Evolutionary conservation across 2,888 invertebrate species (phyloP).

Genomic region (Frankliniella fusca): DNA sequence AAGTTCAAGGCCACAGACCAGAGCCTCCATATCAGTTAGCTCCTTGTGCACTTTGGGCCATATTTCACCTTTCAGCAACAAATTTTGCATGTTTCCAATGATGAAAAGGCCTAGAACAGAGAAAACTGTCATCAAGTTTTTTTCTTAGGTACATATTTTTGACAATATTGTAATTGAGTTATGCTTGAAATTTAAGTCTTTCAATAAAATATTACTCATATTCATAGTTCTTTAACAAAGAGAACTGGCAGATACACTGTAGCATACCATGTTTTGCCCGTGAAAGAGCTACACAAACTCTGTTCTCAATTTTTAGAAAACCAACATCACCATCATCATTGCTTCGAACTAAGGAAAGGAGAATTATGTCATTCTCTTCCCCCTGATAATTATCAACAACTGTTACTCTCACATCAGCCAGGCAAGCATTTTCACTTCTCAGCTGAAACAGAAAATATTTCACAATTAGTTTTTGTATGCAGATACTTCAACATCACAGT

Average conservation of each 20-base stretch:
- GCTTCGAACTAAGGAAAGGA: constrained; percentile 74
- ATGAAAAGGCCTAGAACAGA: constrained; percentile 59
- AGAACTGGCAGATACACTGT: constrained; percentile 36
- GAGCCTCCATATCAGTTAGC: constrained; percentile 51
- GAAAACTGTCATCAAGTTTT: background rate
- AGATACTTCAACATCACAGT: background rate
- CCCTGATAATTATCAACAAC: constrained; percentile 79
- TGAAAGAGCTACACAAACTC: constrained; percentile 74
- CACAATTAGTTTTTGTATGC: background rate
- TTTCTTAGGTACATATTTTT: too few species aligned
- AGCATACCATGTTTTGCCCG: constrained; percentile 58
- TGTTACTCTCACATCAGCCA: constrained; percentile 56
- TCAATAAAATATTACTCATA: too few species aligned
- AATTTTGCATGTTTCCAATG: constrained; percentile 64
- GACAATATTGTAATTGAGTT: too few species aligned
- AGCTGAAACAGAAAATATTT: constrained; percentile 39
- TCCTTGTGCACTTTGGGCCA: constrained; percentile 57
- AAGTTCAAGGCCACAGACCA: constrained; percentile 41
- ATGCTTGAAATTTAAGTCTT: too few species aligned
- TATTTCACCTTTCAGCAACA: constrained; percentile 52
- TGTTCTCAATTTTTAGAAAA: constrained; percentile 63
- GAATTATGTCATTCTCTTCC: constrained; percentile 71
- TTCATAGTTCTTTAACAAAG: background rate
- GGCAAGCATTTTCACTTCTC: constrained; percentile 41
- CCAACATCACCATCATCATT: constrained; percentile 64